Conservation (phyloP, 2,888 invertebrate species). For the Cerceris ruficornis region DNA sequence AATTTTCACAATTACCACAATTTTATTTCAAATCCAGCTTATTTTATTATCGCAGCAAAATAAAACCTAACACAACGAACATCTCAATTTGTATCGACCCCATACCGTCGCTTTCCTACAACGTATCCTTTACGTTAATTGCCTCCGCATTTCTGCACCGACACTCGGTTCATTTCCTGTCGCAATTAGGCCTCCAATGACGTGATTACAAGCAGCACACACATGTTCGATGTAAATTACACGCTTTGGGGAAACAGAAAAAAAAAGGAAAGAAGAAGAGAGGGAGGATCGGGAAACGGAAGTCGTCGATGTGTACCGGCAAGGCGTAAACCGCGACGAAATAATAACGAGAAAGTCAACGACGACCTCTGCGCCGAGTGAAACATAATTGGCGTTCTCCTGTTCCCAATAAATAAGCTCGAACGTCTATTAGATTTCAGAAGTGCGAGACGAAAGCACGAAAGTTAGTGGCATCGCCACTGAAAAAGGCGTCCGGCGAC, state of each 20-base stretch:
- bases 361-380: constrained; percentile 34
- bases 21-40: too few relatives aligned
- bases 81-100: too few relatives aligned
- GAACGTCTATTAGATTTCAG: constrained; percentile 61
- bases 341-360: constrained; percentile 71
- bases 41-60: too few relatives aligned
- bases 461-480: constrained; percentile 64
- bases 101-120: background rate
- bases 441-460: constrained; percentile 47
- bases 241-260: background rate
- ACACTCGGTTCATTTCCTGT: constrained; percentile 23
- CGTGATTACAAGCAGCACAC: constrained; percentile 49
- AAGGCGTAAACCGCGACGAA: constrained; percentile 52
- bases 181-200: constrained; percentile 33
- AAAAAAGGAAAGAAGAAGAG: background rate
- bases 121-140: constrained; percentile 26
- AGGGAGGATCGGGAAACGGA: constrained; percentile 58
- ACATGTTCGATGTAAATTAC: constrained; percentile 69
- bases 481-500: constrained; percentile 62
- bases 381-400: constrained; percentile 54
- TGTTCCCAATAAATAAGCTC: constrained; percentile 73
- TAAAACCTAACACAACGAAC: too few relatives aligned
- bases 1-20: too few relatives aligned
- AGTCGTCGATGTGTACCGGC: constrained; percentile 52
- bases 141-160: constrained; percentile 34